These are phyloP conservation scores for Drosophila kokeensis DNA, from an alignment of 2,888 invertebrate genomes.

Conservation along the genomic window DNA sequence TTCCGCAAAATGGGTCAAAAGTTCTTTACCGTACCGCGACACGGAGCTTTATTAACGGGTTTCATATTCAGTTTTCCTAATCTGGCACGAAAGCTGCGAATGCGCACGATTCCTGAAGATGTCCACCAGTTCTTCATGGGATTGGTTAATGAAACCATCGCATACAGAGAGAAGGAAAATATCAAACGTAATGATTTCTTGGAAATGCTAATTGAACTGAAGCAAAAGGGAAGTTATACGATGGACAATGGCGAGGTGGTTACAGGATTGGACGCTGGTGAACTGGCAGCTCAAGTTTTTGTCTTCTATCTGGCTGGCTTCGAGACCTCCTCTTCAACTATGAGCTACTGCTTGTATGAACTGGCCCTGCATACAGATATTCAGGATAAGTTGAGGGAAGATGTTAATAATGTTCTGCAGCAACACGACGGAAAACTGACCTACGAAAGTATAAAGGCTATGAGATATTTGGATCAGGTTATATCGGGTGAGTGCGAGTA, in stretches of 20 bases:
- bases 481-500: conserved; percentile 82
- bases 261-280: conserved; percentile 75
- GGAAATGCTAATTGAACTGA: conserved; percentile 85
- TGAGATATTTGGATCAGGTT: conserved; percentile 86
- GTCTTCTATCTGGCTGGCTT: conserved; percentile 86
- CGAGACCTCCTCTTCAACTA: conserved; percentile 86
- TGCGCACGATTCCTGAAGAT: conserved; percentile 65
- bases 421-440: conserved; percentile 83
- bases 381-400: conserved; percentile 84
- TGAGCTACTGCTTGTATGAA: conserved; percentile 85
- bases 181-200: conserved; percentile 86
- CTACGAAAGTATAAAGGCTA: conserved; percentile 82
- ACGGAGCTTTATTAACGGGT: conserved; percentile 10
- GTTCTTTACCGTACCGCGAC: conserved; percentile 26
- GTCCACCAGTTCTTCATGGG: conserved; percentile 80
- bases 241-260: conserved; percentile 72
- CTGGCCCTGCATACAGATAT: conserved; percentile 85
- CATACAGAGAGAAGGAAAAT: conserved; percentile 81
- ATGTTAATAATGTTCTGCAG: conserved; percentile 83
- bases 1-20: conserved; percentile 77
- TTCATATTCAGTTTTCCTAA: conserved; percentile 62
- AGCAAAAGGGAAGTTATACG: conserved; percentile 68
- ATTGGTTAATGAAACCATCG: conserved; percentile 83
- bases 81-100: conserved; percentile 63
- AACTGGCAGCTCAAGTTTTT: conserved; percentile 86